A percentile compares a stretch with the other conserved stretches of the same genome.
Evolutionary conservation across 30 jellyfish, hydroid and myxozoan species (phyloP).

Genomic region (Morbakka virulenta): DNA sequence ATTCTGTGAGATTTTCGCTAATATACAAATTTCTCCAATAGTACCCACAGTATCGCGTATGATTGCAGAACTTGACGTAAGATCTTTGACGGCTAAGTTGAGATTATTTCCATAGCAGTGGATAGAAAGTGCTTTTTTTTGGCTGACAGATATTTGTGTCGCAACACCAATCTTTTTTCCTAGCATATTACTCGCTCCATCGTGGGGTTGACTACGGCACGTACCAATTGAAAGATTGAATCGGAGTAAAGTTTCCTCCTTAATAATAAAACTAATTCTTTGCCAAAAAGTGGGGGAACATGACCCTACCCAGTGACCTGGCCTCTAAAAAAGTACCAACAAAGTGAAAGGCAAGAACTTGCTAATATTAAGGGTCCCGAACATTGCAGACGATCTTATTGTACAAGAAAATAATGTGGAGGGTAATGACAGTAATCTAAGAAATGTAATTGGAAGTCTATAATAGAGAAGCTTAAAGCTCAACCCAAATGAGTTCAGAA

Average conservation of each 20-base stretch:
- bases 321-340: no score
- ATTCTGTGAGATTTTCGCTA: conserved; percentile 39
- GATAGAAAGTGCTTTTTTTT: conserved; percentile 8
- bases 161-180: conserved; percentile 47
- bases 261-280: no score
- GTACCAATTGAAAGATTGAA: neutral
- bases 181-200: conserved; percentile 53
- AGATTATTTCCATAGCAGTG: conserved; percentile 47
- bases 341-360: no score
- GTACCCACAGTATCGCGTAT: conserved; percentile 33
- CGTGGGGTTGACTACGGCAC: conserved; percentile 39
- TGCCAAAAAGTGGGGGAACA: no score
- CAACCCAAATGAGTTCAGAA: no score
- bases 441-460: no score
- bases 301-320: no score
- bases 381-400: no score
- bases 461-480: no score
- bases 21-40: conserved; percentile 44
- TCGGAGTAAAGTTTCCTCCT: neutral
- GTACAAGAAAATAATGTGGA: no score
- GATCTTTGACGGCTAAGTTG: conserved; percentile 26
- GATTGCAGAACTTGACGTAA: neutral
- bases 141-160: conserved; percentile 7
- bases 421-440: no score
- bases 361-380: no score